Conservation (phyloP, 2,113 vertebrate species). For the Puntigrus tetrazona region DNA sequence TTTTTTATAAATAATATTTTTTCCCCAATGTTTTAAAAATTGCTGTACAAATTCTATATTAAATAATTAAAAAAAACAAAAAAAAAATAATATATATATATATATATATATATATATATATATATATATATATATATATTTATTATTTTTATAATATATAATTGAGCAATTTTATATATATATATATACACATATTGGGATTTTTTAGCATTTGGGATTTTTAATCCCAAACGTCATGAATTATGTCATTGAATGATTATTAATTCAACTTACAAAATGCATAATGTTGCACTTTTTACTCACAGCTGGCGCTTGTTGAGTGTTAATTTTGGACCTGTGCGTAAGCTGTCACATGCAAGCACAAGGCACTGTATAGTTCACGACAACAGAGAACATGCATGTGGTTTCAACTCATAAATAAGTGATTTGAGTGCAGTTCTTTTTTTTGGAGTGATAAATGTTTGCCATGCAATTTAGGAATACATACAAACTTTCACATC, state of each 20-base stretch:
- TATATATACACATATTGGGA: too few species aligned
- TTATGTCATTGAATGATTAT: background rate
- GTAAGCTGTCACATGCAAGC: slow-evolving; percentile 31
- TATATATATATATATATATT: too few species aligned
- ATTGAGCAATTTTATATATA: too few species aligned
- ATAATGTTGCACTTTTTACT: background rate
- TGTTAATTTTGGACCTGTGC: background rate
- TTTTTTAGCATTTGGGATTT: too few species aligned
- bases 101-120: too few species aligned
- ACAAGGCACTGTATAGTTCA: background rate
- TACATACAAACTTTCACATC: slow-evolving; percentile 7
- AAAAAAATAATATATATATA: too few species aligned
- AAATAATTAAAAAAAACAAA: too few species aligned
- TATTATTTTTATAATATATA: too few species aligned
- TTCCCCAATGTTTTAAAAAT: too few species aligned
- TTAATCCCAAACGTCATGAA: too few species aligned
- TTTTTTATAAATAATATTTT: background rate
- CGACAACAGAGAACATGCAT: slow-evolving; percentile 16
- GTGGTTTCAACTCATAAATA: background rate
- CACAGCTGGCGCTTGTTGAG: background rate
- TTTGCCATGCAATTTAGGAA: background rate
- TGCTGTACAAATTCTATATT: too few species aligned
- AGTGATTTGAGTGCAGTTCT: background rate
- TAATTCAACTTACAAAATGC: background rate
- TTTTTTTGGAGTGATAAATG: background rate